These are phyloP conservation scores for Neolamprologus modestus DNA, from an alignment of 2,113 vertebrate genomes.

Conservation along the genomic window DNA sequence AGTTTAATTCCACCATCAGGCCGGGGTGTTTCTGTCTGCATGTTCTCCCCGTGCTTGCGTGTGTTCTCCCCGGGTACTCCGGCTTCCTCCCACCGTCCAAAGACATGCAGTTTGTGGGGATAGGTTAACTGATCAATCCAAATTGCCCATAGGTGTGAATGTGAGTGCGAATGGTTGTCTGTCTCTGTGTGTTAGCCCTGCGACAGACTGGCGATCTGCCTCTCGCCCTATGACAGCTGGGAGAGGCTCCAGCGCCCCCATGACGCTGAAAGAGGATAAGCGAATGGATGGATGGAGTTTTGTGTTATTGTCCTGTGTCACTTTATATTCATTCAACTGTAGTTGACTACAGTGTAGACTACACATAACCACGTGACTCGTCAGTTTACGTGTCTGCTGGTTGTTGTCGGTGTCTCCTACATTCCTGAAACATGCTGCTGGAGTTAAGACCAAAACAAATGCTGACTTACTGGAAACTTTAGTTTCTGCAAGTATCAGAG, in stretches of 20 bases:
- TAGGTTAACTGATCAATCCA: fast-evolving
- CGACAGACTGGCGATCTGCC: fast-evolving
- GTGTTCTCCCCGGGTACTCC: fast-evolving
- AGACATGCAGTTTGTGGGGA: background rate
- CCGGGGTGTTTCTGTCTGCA: background rate
- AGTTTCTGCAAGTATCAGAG: background rate
- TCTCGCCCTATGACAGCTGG: background rate
- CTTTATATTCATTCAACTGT: background rate
- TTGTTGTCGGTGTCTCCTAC: background rate
- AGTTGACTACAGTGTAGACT: background rate
- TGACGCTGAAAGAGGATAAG: background rate
- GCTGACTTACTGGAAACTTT: background rate
- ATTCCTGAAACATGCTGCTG: background rate
- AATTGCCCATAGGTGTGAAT: background rate
- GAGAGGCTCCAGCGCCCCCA: fast-evolving
- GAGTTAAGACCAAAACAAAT: background rate
- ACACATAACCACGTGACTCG: background rate
- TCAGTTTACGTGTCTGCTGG: background rate
- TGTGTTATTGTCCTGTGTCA: background rate
- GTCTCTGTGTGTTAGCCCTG: fast-evolving
- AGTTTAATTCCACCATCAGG: background rate
- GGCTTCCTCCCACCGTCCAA: background rate
- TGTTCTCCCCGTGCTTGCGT: background rate
- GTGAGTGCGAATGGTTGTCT: background rate
- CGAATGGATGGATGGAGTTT: background rate